A percentile compares a stretch with the other conserved stretches of the same genome.
phyloP scores from a whole-genome alignment of 2,888 invertebrate species.

The Neoitamus cyanurus region DNA sequence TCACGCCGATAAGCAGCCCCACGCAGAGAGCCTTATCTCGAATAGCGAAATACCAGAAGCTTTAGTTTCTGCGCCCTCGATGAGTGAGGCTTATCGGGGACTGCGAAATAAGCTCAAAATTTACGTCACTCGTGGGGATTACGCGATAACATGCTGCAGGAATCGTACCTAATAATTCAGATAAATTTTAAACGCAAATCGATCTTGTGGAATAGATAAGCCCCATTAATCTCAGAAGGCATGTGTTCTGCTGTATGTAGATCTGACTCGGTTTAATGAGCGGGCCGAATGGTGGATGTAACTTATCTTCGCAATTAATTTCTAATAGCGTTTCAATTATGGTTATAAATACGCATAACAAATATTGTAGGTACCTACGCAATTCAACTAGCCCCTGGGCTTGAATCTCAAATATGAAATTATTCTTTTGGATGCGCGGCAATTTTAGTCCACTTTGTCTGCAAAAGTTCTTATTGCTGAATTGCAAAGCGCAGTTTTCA shows the following conservation, averaged over 20 bases:
- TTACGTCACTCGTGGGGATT: neutral
- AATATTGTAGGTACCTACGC: too few species aligned
- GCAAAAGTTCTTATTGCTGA: too few species aligned
- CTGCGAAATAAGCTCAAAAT: neutral
- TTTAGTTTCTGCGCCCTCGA: neutral
- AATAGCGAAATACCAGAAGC: neutral
- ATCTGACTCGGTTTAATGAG: neutral
- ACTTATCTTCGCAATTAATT: neutral
- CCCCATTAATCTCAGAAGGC: neutral
- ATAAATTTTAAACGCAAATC: neutral
- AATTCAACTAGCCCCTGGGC: too few species aligned
- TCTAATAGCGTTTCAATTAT: too few species aligned
- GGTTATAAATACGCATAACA: too few species aligned
- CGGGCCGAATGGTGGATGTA: too few species aligned
- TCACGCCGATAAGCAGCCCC: neutral
- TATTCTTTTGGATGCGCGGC: too few species aligned
- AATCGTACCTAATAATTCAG: neutral
- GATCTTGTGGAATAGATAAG: neutral
- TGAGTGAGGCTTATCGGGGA: neutral
- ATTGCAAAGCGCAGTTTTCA: too few species aligned
- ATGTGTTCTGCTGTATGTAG: neutral
- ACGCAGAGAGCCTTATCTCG: constrained; percentile 17
- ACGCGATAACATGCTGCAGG: neutral
- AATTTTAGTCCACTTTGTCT: too few species aligned
- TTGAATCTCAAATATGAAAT: too few species aligned